Conservation (phyloP, 2,797 vertebrate genomes). For the Leptoclinus maculatus region DNA sequence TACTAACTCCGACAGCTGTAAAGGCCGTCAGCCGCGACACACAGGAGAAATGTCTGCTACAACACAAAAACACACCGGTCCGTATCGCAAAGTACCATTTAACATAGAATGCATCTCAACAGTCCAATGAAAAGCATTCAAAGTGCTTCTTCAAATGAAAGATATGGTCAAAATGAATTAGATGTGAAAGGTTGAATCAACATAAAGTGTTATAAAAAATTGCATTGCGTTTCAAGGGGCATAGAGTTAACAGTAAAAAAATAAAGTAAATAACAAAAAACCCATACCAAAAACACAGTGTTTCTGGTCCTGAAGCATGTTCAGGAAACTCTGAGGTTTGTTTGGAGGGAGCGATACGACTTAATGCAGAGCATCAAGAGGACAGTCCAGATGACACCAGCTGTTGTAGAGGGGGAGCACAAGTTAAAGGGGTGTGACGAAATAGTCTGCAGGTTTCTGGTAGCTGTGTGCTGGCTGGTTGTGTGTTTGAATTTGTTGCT, state of each 20-base stretch:
- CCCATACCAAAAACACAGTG: constrained; percentile 34
- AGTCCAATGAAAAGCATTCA: constrained; percentile 57
- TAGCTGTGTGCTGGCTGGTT: constrained; percentile 74
- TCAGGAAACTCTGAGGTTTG: constrained; percentile 31
- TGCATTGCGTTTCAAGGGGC: constrained; percentile 68
- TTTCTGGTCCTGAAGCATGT: constrained; percentile 24
- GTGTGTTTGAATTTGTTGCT: constrained; percentile 66
- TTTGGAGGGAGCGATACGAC: constrained; percentile 25
- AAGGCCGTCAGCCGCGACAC: constrained; percentile 83
- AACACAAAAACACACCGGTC: constrained; percentile 46
- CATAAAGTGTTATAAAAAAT: constrained; percentile 66
- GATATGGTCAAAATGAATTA: constrained; percentile 62
- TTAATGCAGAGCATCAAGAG: neutral
- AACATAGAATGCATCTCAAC: constrained; percentile 24
- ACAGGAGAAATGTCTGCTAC: constrained; percentile 74
- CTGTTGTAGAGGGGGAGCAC: neutral
- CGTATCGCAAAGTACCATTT: constrained; percentile 80
- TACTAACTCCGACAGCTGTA: constrained; percentile 90
- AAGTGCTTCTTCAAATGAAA: constrained; percentile 73
- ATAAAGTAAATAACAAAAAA: constrained; percentile 53
- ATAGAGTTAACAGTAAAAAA: constrained; percentile 62
- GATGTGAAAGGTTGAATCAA: constrained; percentile 55
- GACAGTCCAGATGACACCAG: constrained; percentile 1
- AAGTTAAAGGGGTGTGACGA: constrained; percentile 92
- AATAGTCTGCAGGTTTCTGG: constrained; percentile 87